Evolutionary conservation across 2,113 vertebrate species (phyloP).

Genomic region (Galemys pyrenaicus): DNA sequence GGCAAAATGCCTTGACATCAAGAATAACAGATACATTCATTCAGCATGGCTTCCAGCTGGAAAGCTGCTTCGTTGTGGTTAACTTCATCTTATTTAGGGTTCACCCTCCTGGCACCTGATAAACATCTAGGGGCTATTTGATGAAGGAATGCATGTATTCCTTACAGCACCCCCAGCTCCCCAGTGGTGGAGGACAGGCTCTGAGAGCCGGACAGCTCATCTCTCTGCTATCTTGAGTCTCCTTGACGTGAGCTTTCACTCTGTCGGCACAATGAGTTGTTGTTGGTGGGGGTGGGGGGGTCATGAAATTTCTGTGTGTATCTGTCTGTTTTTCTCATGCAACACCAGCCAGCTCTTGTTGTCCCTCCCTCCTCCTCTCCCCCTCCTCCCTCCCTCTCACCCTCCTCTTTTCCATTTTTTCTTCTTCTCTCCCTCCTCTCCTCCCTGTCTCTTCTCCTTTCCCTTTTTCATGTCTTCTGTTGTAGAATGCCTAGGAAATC

Average conservation of each 20-base stretch:
- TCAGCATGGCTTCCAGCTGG: not conserved
- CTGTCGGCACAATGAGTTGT: too few relatives aligned
- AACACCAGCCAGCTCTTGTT: not conserved
- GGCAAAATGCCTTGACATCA: not conserved
- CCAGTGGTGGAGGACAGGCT: not conserved
- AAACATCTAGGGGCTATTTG: not conserved
- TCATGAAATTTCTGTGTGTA: not conserved
- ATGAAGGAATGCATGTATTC: not conserved
- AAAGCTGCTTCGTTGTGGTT: not conserved
- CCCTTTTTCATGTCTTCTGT: not conserved
- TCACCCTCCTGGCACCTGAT: not conserved
- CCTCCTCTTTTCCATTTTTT: not conserved
- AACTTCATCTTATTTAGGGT: not conserved
- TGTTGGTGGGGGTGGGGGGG: too few relatives aligned
- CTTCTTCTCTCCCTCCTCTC: not conserved
- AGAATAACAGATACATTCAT: not conserved
- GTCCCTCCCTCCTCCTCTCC: too few relatives aligned
- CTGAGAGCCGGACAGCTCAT: not conserved
- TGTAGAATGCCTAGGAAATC: not conserved
- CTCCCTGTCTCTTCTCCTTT: fast-evolving
- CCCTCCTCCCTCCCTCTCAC: not conserved
- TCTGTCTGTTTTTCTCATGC: not conserved
- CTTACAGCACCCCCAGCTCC: not conserved
- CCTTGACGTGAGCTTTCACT: not conserved
- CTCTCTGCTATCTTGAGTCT: not conserved